A percentile compares a stretch with the other conserved stretches of the same genome.
phyloP scores from a whole-genome alignment of 2,113 vertebrate species.

The Morone chrysops region DNA sequence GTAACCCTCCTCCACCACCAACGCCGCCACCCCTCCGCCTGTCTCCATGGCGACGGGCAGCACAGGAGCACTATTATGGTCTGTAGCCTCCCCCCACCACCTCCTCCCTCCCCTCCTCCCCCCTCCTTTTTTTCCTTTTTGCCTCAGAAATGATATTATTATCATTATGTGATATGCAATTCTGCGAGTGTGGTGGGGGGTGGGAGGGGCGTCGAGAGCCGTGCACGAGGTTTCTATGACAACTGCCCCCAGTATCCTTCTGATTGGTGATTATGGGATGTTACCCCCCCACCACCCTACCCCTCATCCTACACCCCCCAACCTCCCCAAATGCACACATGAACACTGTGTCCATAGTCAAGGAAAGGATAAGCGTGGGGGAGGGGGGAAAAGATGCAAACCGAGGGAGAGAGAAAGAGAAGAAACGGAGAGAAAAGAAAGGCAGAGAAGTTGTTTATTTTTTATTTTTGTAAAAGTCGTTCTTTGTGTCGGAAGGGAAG shows the following conservation, averaged over 20 bases:
- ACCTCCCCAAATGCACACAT: slow-evolving; percentile 68
- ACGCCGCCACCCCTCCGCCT: slow-evolving; percentile 57
- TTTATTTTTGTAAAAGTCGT: slow-evolving; percentile 9
- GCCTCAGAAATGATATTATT: slow-evolving; percentile 82
- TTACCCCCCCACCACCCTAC: too few species aligned
- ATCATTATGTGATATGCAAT: slow-evolving; percentile 77
- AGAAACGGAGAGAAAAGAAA: slow-evolving; percentile 34
- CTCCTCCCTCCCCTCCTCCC: neutral
- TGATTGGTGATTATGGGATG: slow-evolving; percentile 86
- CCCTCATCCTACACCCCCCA: too few species aligned
- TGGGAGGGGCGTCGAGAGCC: slow-evolving; percentile 70
- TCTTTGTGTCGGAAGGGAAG: slow-evolving; percentile 49
- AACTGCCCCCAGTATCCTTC: slow-evolving; percentile 78
- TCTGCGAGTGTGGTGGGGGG: slow-evolving; percentile 55
- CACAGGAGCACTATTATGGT: slow-evolving; percentile 84
- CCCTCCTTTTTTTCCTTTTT: slow-evolving; percentile 60
- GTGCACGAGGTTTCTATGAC: slow-evolving; percentile 82
- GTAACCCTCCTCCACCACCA: slow-evolving; percentile 56
- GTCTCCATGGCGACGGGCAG: slow-evolving; percentile 80
- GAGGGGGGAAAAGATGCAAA: slow-evolving; percentile 60
- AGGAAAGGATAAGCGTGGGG: slow-evolving; percentile 62
- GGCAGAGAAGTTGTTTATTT: slow-evolving; percentile 48
- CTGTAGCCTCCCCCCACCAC: slow-evolving; percentile 57
- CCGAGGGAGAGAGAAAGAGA: neutral
- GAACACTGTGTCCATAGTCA: slow-evolving; percentile 77